Evolutionary conservation across 2,888 invertebrate genomes (phyloP).

Genomic region (Mythimna pallens): DNA sequence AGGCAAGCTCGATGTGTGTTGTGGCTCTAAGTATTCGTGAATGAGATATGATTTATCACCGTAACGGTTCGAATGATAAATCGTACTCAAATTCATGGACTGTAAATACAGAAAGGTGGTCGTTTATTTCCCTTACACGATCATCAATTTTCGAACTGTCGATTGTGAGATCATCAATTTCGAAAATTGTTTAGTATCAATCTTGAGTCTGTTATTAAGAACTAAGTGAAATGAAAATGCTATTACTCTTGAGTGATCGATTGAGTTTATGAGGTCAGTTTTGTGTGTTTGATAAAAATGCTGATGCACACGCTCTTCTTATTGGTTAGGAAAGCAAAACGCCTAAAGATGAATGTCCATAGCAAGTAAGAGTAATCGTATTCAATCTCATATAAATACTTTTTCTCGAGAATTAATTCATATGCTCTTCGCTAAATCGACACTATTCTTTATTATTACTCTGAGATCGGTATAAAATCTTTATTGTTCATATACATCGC

Average conservation of each 20-base stretch:
- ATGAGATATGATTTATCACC: constrained; percentile 83
- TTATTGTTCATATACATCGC: constrained; percentile 61
- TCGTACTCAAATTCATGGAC: constrained; percentile 80
- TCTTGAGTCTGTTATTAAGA: constrained; percentile 62
- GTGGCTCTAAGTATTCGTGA: constrained; percentile 78
- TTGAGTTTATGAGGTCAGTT: constrained; percentile 53
- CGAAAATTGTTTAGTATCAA: constrained; percentile 64
- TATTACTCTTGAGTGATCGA: constrained; percentile 57
- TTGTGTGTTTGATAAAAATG: constrained; percentile 30
- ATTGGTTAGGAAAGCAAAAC: constrained; percentile 18
- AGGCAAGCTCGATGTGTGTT: constrained; percentile 78
- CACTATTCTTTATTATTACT: constrained; percentile 50
- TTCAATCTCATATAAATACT: constrained; percentile 44
- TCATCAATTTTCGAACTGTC: constrained; percentile 76
- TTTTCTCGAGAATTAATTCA: constrained; percentile 46
- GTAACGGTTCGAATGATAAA: constrained; percentile 83
- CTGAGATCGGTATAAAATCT: constrained; percentile 55
- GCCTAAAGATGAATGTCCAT: constrained; percentile 24
- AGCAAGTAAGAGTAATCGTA: constrained; percentile 46
- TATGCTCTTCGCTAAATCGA: constrained; percentile 41
- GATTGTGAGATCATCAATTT: constrained; percentile 66
- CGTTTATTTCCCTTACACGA: constrained; percentile 77
- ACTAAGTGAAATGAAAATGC: constrained; percentile 63
- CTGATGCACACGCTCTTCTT: constrained; percentile 27
- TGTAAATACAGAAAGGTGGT: constrained; percentile 80